These are phyloP conservation scores for Lepidothrix coronata DNA, from an alignment of 2,113 vertebrate genomes.

Conservation along the genomic window DNA sequence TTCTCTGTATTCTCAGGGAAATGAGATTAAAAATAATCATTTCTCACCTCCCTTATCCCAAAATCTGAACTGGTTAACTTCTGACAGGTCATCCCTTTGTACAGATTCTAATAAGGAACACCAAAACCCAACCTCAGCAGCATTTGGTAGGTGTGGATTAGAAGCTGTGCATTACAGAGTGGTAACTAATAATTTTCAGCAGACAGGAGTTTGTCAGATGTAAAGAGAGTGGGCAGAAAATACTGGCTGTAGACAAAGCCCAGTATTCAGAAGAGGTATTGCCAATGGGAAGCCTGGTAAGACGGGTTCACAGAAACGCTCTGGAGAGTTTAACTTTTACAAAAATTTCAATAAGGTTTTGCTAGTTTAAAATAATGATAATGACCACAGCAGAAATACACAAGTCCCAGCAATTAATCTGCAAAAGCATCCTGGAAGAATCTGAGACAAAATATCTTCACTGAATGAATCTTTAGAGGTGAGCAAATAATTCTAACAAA, in stretches of 20 bases:
- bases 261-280: neutral
- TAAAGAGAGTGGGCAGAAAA: neutral
- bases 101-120: neutral
- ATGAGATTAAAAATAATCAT: neutral
- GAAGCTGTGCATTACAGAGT: neutral
- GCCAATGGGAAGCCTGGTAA: neutral
- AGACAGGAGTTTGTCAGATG: neutral
- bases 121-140: neutral
- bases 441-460: neutral
- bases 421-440: neutral
- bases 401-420: neutral
- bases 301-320: neutral
- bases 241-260: neutral
- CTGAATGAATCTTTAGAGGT: neutral
- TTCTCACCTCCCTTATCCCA: neutral
- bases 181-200: neutral
- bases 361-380: neutral
- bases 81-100: neutral
- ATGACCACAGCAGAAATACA: neutral
- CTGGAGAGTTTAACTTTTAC: neutral
- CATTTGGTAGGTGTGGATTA: neutral
- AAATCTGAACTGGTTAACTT: neutral
- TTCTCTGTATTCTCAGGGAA: neutral
- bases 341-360: neutral
- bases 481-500: neutral